These are phyloP conservation scores for Eclectus roratus DNA, from an alignment of 2,113 vertebrate genomes.

Conservation along the genomic window DNA sequence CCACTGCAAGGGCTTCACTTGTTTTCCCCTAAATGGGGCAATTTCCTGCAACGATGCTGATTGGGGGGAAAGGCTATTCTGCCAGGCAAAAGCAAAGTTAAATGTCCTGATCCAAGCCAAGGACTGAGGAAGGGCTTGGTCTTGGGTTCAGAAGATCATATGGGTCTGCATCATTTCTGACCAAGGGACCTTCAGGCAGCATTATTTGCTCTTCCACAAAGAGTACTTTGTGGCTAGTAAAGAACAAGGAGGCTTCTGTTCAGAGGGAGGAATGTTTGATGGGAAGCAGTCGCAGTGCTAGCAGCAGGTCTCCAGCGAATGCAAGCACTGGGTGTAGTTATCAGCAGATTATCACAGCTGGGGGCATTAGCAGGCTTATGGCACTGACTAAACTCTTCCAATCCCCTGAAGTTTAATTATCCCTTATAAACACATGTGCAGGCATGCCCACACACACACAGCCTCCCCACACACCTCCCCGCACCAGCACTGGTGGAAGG, in stretches of 20 bases:
- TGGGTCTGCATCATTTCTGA: not conserved
- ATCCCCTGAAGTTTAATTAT: slow-evolving; percentile 70
- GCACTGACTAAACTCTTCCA: slow-evolving; percentile 41
- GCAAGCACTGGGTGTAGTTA: slow-evolving; percentile 46
- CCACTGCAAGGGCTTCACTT: not conserved
- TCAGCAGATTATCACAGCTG: slow-evolving; percentile 63
- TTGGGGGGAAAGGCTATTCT: rapidly evolving
- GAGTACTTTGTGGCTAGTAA: not conserved
- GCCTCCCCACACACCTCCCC: not conserved
- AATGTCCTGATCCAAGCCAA: not conserved
- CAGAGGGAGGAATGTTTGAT: not conserved
- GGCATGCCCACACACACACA: not conserved
- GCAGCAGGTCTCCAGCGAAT: slow-evolving; percentile 36
- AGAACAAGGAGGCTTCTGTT: not conserved
- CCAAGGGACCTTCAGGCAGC: not conserved
- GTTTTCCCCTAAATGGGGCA: not conserved
- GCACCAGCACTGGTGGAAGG: not conserved
- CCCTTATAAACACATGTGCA: slow-evolving; percentile 41
- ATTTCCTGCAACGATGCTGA: not conserved
- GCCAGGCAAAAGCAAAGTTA: not conserved
- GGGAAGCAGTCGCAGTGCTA: not conserved
- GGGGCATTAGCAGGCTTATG: slow-evolving; percentile 63
- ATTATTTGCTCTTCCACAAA: not conserved
- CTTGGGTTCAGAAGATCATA: not conserved
- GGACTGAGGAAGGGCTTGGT: not conserved